Percentiles rank a stretch among this genome's conserved stretches.
phyloP scores from a whole-genome alignment of 2,113 vertebrate species.

The Malaclemys terrapin region DNA sequence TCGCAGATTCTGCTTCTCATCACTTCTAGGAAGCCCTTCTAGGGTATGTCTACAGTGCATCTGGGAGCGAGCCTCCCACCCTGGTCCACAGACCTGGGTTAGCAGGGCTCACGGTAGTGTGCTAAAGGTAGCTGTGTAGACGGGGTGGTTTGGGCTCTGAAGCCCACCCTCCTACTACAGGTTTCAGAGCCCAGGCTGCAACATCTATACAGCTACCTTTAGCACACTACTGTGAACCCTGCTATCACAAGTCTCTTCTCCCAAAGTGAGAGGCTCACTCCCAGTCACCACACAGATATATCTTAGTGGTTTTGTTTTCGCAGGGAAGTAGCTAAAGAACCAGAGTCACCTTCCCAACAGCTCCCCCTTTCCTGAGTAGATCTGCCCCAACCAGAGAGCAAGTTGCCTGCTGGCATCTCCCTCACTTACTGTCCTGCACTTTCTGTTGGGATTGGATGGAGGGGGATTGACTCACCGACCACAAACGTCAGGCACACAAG shows the following conservation, averaged over 20 bases:
- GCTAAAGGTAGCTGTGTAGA: too few relatives aligned
- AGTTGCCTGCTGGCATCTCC: constrained; percentile 58
- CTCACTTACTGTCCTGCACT: constrained; percentile 72
- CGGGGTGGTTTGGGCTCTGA: too few relatives aligned
- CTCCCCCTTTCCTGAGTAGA: constrained; percentile 2
- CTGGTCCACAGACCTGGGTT: too few relatives aligned
- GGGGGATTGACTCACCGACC: constrained; percentile 66
- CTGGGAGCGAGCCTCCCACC: too few relatives aligned
- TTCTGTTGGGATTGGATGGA: constrained; percentile 64
- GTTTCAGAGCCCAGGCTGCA: too few relatives aligned
- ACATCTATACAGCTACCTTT: not conserved
- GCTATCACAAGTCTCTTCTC: not conserved
- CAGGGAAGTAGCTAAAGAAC: not conserved
- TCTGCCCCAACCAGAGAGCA: constrained; percentile 61
- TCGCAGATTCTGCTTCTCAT: not conserved
- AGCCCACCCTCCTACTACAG: too few relatives aligned
- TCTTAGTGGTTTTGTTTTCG: constrained; percentile 1
- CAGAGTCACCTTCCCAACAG: constrained; percentile 49
- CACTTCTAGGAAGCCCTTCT: not conserved
- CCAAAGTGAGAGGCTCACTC: too few relatives aligned
- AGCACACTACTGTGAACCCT: not conserved
- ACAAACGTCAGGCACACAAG: constrained; percentile 42
- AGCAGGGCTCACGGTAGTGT: too few relatives aligned
- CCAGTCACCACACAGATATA: too few relatives aligned
- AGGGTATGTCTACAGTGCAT: too few relatives aligned